Evolutionary conservation across 2,888 invertebrate species (phyloP).

Genomic region (Euzophera pinguis): DNA sequence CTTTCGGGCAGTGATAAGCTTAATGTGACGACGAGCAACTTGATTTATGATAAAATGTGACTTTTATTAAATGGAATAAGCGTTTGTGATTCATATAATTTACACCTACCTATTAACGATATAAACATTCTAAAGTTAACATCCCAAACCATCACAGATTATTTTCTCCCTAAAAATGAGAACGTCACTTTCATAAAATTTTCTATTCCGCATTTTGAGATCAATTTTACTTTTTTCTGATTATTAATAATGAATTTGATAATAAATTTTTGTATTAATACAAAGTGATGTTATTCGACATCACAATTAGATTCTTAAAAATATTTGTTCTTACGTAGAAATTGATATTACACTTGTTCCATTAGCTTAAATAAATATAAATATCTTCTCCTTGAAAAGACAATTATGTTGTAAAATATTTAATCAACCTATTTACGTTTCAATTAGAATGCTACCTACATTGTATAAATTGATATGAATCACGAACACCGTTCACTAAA

Average conservation of each 20-base stretch:
- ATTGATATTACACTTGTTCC: background rate
- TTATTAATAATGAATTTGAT: background rate
- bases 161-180: background rate
- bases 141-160: conserved; percentile 3
- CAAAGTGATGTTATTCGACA: background rate
- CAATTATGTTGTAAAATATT: background rate
- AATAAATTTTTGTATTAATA: background rate
- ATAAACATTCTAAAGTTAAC: background rate
- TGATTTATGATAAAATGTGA: conserved; percentile 1
- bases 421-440: background rate
- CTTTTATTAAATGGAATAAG: conserved; percentile 6
- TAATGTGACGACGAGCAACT: background rate
- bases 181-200: background rate
- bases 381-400: too few relatives aligned
- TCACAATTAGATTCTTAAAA: background rate
- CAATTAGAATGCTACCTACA: conserved; percentile 1
- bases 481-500: conserved; percentile 23
- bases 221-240: background rate
- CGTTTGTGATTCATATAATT: conserved; percentile 14
- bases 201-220: background rate
- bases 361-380: background rate
- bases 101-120: background rate
- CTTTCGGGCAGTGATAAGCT: background rate
- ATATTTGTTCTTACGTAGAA: background rate
- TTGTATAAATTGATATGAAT: conserved; percentile 14